These are phyloP conservation scores for Syrphus vitripennis DNA, from an alignment of 2,888 invertebrate genomes.

Conservation along the genomic window DNA sequence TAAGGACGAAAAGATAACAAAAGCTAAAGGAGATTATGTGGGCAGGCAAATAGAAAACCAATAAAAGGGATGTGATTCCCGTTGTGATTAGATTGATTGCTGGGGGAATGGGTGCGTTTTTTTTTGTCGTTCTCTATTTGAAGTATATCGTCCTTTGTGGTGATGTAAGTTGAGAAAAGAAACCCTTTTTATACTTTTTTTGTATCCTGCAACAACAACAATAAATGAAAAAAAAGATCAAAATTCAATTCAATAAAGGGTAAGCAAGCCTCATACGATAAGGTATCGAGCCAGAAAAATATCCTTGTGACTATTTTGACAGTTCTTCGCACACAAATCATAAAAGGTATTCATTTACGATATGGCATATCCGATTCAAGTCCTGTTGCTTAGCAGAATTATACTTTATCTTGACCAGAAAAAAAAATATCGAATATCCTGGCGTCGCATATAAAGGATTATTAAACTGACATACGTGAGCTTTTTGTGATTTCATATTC, in stretches of 20 bases:
- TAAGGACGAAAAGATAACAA: conserved; percentile 52
- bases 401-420: conserved; percentile 56
- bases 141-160: conserved; percentile 48
- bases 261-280: conserved; percentile 56
- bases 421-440: conserved; percentile 47
- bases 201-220: background rate
- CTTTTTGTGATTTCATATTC: conserved; percentile 65
- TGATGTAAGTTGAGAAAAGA: conserved; percentile 24
- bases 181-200: conserved; percentile 31
- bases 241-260: conserved; percentile 61
- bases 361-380: background rate
- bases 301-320: conserved; percentile 67
- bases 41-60: conserved; percentile 69
- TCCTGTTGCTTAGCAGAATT: conserved; percentile 39
- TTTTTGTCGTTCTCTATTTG: conserved; percentile 10
- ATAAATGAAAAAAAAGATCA: conserved; percentile 32
- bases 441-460: conserved; percentile 48
- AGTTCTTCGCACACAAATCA: conserved; percentile 61
- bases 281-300: conserved; percentile 66
- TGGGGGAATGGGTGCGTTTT: conserved; percentile 40
- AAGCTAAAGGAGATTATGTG: conserved; percentile 68
- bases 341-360: background rate
- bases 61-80: conserved; percentile 69
- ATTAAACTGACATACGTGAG: conserved; percentile 64
- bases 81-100: conserved; percentile 69